These are phyloP conservation scores for Mnemiopsis leidyi DNA, from an alignment of 37 sponge, comb jelly and placozoan genomes.

Conservation along the genomic window DNA sequence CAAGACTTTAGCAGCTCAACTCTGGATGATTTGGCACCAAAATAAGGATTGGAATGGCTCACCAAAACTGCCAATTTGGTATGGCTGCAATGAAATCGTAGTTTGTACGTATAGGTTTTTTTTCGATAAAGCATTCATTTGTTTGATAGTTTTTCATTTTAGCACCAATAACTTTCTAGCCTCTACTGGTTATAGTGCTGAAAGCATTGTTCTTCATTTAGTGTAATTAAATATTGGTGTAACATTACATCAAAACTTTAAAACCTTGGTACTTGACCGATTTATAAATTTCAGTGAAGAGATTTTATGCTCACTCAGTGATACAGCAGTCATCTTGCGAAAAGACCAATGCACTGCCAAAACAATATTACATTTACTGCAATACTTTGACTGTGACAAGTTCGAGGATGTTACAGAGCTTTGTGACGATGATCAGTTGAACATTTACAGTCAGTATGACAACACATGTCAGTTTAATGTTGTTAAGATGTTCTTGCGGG, in stretches of 20 bases:
- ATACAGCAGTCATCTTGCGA: not conserved
- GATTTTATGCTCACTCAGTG: not conserved
- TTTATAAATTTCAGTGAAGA: not conserved
- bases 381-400: not conserved
- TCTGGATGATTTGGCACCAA: not conserved
- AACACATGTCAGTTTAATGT: not conserved
- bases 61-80: not conserved
- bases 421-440: not conserved
- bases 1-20: not conserved
- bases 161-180: no score
- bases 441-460: not conserved
- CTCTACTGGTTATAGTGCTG: no score
- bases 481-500: not conserved
- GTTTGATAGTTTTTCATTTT: no score
- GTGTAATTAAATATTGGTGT: no score
- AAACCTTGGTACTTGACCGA: no score
- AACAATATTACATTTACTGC: not conserved
- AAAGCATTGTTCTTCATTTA: no score
- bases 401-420: not conserved
- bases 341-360: constrained; percentile 36
- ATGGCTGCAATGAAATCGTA: not conserved
- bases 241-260: no score
- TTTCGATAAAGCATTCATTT: no score
- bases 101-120: no score
- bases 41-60: constrained; percentile 12